A percentile compares a stretch with the other conserved stretches of the same genome.
These are phyloP conservation scores for Drosophila grimshawi DNA, from an alignment of 1,140 invertebrate genomes.

Conservation along the genomic window DNA sequence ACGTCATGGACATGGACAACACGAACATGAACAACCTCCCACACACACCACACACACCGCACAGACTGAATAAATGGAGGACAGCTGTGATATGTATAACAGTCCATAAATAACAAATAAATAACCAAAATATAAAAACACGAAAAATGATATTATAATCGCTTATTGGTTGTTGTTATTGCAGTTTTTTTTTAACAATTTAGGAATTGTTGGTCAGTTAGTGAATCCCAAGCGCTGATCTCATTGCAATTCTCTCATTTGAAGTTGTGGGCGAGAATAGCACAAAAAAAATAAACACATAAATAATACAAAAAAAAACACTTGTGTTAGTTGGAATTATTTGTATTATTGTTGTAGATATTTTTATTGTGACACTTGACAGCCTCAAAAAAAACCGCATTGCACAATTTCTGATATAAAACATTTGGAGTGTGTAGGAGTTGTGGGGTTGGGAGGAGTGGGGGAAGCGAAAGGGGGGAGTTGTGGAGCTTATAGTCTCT, in stretches of 20 bases:
- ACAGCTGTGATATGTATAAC: slow-evolving; percentile 66
- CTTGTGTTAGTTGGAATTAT: slow-evolving; percentile 30
- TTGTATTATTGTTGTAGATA: slow-evolving; percentile 10
- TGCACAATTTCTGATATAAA: slow-evolving; percentile 49
- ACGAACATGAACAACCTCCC: slow-evolving; percentile 43
- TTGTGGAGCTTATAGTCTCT: slow-evolving; percentile 38
- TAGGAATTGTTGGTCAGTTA: slow-evolving; percentile 34
- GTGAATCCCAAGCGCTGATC: slow-evolving; percentile 51
- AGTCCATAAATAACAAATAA: slow-evolving; percentile 67
- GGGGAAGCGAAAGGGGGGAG: neutral
- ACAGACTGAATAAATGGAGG: slow-evolving; percentile 7
- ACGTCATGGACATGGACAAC: slow-evolving; percentile 61
- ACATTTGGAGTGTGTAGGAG: neutral
- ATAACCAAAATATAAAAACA: slow-evolving; percentile 22
- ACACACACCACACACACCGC: slow-evolving; percentile 35
- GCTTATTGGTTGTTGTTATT: slow-evolving; percentile 19
- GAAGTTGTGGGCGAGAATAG: slow-evolving; percentile 57
- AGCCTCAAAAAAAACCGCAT: slow-evolving; percentile 32
- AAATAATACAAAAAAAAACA: slow-evolving; percentile 11
- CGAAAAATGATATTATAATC: slow-evolving; percentile 36
- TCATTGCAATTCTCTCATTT: slow-evolving; percentile 69
- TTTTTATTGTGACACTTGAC: slow-evolving; percentile 45
- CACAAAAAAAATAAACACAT: slow-evolving; percentile 11
- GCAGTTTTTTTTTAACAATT: slow-evolving; percentile 25
- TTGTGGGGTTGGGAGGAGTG: neutral